These are phyloP conservation scores for Caenorhabditis uteleia DNA, from an alignment of 2,888 invertebrate species.

Conservation along the genomic window DNA sequence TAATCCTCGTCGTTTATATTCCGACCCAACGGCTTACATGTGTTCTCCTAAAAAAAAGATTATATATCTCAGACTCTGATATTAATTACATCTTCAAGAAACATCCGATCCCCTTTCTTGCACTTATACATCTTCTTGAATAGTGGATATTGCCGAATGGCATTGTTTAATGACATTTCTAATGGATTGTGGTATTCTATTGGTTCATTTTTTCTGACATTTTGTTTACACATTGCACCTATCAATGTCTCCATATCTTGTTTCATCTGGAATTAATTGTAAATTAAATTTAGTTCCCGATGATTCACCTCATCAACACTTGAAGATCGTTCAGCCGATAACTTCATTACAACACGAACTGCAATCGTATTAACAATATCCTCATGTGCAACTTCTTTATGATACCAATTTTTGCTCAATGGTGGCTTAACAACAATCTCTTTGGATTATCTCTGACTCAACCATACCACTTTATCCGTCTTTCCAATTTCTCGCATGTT, in stretches of 20 bases:
- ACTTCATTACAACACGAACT: conserved; percentile 23
- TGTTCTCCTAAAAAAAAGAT: conserved; percentile 13
- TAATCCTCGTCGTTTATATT: conserved; percentile 13
- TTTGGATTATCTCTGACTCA: too few species aligned
- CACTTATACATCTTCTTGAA: conserved; percentile 24
- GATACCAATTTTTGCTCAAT: conserved; percentile 14
- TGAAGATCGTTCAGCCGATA: conserved; percentile 9
- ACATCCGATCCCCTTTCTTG: conserved; percentile 22
- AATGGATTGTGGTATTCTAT: conserved; percentile 29
- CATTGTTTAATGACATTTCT: conserved; percentile 27
- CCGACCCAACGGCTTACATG: conserved; percentile 20
- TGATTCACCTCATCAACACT: too few species aligned
- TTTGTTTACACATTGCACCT: conserved; percentile 28
- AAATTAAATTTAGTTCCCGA: too few species aligned
- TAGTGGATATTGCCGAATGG: conserved; percentile 25
- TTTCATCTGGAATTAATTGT: too few species aligned
- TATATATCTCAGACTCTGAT: background rate
- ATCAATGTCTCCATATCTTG: conserved; percentile 22
- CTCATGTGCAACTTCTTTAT: conserved; percentile 11
- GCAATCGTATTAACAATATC: conserved; percentile 31
- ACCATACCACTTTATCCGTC: conserved; percentile 21
- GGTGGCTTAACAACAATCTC: too few species aligned
- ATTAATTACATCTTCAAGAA: conserved; percentile 14
- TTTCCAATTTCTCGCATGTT: conserved; percentile 12
- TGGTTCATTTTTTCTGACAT: conserved; percentile 10